phyloP scores from a whole-genome alignment of 2,888 invertebrate genomes.

The Syritta pipiens region DNA sequence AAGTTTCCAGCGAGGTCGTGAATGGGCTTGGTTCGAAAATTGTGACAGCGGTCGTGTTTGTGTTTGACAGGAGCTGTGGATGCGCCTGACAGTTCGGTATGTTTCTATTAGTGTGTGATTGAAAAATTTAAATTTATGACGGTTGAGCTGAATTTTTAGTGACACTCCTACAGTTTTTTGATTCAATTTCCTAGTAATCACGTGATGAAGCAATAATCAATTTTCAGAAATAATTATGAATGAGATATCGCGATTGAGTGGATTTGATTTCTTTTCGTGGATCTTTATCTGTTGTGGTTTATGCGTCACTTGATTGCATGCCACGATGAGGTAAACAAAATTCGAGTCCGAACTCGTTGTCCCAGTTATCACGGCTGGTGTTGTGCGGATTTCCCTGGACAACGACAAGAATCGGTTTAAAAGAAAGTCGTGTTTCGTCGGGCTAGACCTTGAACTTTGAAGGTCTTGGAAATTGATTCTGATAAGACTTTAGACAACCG shows the following conservation, averaged over 20 bases:
- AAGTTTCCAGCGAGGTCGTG: background rate
- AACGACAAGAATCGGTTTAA: background rate
- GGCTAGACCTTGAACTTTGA: too few species aligned
- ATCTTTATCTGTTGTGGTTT: conserved; percentile 16
- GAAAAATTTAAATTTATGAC: too few species aligned
- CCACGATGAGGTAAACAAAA: background rate
- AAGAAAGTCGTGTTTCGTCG: too few species aligned
- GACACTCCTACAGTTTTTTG: background rate
- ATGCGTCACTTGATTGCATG: conserved; percentile 12
- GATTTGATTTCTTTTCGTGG: conserved; percentile 11
- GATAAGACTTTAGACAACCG: too few species aligned
- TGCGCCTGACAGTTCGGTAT: too few species aligned
- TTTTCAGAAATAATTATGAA: conserved; percentile 29
- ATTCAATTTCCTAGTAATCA: background rate
- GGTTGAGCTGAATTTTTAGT: background rate
- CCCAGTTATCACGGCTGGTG: too few species aligned
- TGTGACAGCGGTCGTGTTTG: too few species aligned
- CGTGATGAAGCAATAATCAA: conserved; percentile 18
- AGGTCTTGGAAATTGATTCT: too few species aligned
- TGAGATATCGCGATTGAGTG: conserved; percentile 6
- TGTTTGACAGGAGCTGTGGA: too few species aligned
- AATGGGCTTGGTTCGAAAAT: too few species aligned
- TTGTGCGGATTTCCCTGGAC: background rate
- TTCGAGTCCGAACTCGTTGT: too few species aligned
- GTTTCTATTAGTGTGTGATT: too few species aligned